Percentiles rank a stretch among this genome's conserved stretches.
phyloP scores from a whole-genome alignment of 2,113 vertebrate species.

The Mandrillus leucophaeus region DNA sequence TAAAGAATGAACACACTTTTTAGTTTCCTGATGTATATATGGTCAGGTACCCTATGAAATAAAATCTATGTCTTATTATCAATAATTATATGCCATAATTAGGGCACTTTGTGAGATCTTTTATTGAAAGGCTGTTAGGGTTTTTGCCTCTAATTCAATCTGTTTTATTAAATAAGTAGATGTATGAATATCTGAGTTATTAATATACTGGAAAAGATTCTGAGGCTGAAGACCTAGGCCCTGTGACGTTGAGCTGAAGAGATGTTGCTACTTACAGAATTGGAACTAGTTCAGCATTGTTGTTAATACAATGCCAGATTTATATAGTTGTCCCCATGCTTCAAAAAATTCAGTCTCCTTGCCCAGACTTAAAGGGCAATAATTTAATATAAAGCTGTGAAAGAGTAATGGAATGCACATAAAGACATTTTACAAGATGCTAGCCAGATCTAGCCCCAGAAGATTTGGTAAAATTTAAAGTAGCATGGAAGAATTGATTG shows the following conservation, averaged over 20 bases:
- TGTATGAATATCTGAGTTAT: neutral
- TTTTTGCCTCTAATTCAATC: neutral
- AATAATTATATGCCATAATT: neutral
- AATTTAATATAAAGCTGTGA: constrained; percentile 7
- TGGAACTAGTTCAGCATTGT: neutral
- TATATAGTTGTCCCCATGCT: neutral
- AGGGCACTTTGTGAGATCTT: neutral
- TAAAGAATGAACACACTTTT: neutral
- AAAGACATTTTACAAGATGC: constrained; percentile 23
- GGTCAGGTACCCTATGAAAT: neutral
- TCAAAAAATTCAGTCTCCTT: neutral
- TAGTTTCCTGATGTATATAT: neutral
- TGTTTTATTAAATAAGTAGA: neutral
- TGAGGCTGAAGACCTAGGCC: neutral
- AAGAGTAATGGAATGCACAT: neutral
- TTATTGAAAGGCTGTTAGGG: neutral
- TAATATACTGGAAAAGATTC: neutral
- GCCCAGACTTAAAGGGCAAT: neutral
- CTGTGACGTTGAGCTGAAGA: neutral
- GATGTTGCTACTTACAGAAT: neutral
- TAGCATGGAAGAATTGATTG: neutral
- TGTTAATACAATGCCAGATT: neutral
- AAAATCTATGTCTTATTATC: neutral
- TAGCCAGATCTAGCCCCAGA: neutral
- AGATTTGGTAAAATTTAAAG: constrained; percentile 36